Base-by-base conservation (phyloP, 2,113 vertebrate genomes). In the Tachysurus vachellii region DNA sequence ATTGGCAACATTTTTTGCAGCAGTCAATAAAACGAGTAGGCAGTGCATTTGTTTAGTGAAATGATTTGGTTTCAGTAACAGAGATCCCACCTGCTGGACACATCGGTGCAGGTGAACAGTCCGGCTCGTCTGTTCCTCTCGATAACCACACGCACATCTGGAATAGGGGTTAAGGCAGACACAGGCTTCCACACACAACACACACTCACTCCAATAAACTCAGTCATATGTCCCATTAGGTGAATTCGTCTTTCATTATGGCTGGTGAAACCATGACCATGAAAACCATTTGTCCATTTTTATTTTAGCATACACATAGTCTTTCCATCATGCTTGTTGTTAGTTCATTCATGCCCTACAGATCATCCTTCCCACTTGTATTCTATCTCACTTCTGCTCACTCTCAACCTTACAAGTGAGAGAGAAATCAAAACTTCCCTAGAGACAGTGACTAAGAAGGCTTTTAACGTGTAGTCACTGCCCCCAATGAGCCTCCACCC, bases 81-180 rank as follows among this genome's bases (percentile, higher is more conserved):
- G 36, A 47, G 14, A 53, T 10, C 96, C 97, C 95, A 99, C 98
- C 98, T 86, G 93, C 96, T 95, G 83, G 96, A 97, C 28, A 99
- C 92, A 21, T 90, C 92, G n/a, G 91, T 94, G 59, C 96, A 92
- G 68, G 95, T 96, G 91, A 99, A 97, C 62, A 93, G 86, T 53
- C 96, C 95, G 0, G 93, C 90, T 76, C 91, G 92, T 90, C 94
- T 91, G 91, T 97, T 98, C 89, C 91, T 96, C 90, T 94, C 64
- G 26, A 98, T 93, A 84, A 99, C 95, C 50, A 94, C 91, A 71
- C 89, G 93, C 31, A 99, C 98, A 93, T 99, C 98, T 99, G 92
- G 23, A 13, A 57, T n/a, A 80, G 19, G 5, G 11, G 94, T 99
- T 94, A 98, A 98, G 97, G 92, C 94, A 89, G 88, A 71, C 10